Conservation (phyloP, 2,888 invertebrate species). For the Elegia similella region DNA sequence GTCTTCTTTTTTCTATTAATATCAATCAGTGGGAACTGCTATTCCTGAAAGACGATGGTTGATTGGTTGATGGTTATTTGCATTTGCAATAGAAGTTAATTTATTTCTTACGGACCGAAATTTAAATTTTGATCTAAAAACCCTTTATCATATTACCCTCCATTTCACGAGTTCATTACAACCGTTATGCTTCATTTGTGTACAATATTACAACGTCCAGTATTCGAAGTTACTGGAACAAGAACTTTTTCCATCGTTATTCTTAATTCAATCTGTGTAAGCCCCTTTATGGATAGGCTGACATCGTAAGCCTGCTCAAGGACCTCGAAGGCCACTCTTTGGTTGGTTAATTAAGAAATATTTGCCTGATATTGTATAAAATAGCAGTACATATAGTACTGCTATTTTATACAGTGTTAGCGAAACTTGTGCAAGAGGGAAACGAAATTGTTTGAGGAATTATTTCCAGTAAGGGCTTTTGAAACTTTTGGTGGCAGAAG, state of each 20-base stretch:
- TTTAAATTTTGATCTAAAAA: too few relatives aligned
- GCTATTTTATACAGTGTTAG: too few relatives aligned
- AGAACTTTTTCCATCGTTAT: constrained; percentile 34
- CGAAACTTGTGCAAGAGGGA: background rate
- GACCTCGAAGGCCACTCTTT: constrained; percentile 10
- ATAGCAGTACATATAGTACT: too few relatives aligned
- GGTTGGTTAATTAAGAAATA: constrained; percentile 26
- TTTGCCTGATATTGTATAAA: constrained; percentile 1
- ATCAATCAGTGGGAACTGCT: background rate
- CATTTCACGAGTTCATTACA: too few relatives aligned
- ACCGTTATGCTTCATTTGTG: too few relatives aligned
- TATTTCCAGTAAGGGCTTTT: too few relatives aligned
- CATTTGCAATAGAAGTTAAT: too few relatives aligned
- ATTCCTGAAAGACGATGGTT: background rate
- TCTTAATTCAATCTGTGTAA: constrained; percentile 48
- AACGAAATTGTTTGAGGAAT: background rate
- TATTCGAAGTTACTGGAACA: constrained; percentile 4
- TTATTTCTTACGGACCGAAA: too few relatives aligned
- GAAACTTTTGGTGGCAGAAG: too few relatives aligned
- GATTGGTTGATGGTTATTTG: background rate
- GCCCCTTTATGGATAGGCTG: constrained; percentile 35
- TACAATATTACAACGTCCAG: background rate
- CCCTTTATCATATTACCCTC: too few relatives aligned
- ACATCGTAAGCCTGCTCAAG: constrained; percentile 21
- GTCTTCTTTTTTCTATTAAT: constrained; percentile 7